Conservation (phyloP, 2,113 vertebrate species). For the Variabilichromis moorii region DNA sequence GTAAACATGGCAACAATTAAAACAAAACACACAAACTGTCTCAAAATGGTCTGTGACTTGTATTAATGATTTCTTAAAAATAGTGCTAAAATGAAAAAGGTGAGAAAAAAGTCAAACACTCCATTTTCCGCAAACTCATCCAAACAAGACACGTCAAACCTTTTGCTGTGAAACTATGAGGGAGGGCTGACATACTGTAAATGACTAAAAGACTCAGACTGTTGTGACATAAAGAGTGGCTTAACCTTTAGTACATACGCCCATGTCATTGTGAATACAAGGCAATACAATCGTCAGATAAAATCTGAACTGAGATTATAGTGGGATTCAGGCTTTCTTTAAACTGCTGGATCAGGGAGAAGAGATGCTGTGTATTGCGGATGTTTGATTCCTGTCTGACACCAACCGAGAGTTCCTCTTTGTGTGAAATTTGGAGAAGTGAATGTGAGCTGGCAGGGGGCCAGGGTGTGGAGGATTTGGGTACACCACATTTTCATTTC, state of each 20-base stretch:
- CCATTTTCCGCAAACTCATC: conserved; percentile 12
- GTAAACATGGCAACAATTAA: neutral
- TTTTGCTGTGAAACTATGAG: conserved; percentile 7
- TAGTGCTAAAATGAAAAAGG: neutral
- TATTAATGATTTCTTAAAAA: neutral
- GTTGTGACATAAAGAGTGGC: neutral
- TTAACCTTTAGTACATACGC: neutral
- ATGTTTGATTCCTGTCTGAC: neutral
- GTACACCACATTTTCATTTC: conserved; percentile 61
- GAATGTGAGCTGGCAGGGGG: conserved; percentile 44
- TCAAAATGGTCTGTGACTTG: neutral
- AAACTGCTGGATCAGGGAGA: neutral
- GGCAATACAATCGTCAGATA: neutral
- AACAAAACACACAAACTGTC: neutral
- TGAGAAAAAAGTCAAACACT: neutral
- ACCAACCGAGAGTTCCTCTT: conserved; percentile 39
- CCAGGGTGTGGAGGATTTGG: conserved; percentile 39
- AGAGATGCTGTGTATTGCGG: neutral
- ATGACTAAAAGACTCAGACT: neutral
- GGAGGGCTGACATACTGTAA: conserved; percentile 12
- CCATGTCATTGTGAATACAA: neutral
- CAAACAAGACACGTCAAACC: conserved; percentile 25
- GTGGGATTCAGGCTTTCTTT: neutral
- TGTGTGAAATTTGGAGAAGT: conserved; percentile 55
- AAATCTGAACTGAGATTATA: neutral